phyloP scores from a whole-genome alignment of 2,888 invertebrate species.

The Cerastoderma edule region DNA sequence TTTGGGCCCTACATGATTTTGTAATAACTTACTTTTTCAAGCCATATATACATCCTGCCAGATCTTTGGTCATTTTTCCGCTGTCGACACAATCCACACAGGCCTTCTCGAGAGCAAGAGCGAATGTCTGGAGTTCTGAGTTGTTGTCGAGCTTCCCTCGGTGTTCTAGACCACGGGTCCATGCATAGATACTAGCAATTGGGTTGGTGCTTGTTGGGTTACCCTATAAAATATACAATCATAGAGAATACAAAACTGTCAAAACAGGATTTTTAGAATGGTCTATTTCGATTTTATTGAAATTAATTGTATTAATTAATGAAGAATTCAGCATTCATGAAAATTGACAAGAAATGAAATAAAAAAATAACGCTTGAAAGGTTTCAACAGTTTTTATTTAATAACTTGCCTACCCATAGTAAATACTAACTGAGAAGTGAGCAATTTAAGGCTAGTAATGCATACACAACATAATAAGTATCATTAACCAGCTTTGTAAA shows the following conservation, averaged over 20 bases:
- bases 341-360: too few relatives aligned
- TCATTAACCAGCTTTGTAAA: too few relatives aligned
- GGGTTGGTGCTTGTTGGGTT: constrained; percentile 95
- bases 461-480: too few relatives aligned
- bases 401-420: too few relatives aligned
- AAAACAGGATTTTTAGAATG: neutral
- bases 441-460: too few relatives aligned
- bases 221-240: constrained; percentile 84
- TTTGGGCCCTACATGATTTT: too few relatives aligned
- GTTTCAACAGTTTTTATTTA: too few relatives aligned
- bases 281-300: too few relatives aligned
- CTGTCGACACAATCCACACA: constrained; percentile 93
- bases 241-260: neutral
- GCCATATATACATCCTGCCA: constrained; percentile 94
- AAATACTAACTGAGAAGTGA: too few relatives aligned
- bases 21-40: constrained; percentile 87
- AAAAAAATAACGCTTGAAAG: too few relatives aligned
- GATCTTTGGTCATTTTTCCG: constrained; percentile 95
- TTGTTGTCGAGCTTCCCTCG: constrained; percentile 92
- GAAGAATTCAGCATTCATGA: too few relatives aligned
- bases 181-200: constrained; percentile 95
- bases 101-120: constrained; percentile 90
- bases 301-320: too few relatives aligned
- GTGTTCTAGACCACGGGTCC: constrained; percentile 93
- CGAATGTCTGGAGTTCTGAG: constrained; percentile 88